Conservation (phyloP, 2,888 invertebrate species). For the Amphiduros pacificus region DNA sequence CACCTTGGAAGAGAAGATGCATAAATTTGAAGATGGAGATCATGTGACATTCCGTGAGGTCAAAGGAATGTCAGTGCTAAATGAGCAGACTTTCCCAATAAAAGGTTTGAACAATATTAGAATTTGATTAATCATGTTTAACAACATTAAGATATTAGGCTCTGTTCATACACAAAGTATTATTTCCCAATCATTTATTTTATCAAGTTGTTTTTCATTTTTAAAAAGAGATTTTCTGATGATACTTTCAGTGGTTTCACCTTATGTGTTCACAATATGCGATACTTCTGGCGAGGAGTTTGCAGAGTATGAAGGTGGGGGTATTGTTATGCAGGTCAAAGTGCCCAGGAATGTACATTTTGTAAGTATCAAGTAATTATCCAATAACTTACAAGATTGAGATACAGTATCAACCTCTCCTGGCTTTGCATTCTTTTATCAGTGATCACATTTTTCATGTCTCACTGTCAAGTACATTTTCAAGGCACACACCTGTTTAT, state of each 20-base stretch:
- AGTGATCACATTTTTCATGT: no score
- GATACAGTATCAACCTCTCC: no score
- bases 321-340: slow-evolving; percentile 55
- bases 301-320: slow-evolving; percentile 45
- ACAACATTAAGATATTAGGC: no score
- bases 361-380: slow-evolving; percentile 51
- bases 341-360: slow-evolving; percentile 39
- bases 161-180: no score
- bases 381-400: no score
- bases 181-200: no score
- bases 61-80: slow-evolving; percentile 51
- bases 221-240: not conserved
- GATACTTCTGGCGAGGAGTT: slow-evolving; percentile 49
- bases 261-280: slow-evolving; percentile 51
- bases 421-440: no score
- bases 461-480: no score
- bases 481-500: no score
- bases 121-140: no score
- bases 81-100: slow-evolving; percentile 44
- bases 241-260: slow-evolving; percentile 48
- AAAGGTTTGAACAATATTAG: no score
- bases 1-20: slow-evolving; percentile 48
- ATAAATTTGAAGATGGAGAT: slow-evolving; percentile 55
- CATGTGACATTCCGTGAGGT: slow-evolving; percentile 56
- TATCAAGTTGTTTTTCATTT: no score